These are phyloP conservation scores for Clepsis dumicolana DNA, from an alignment of 2,888 invertebrate species.

Conservation along the genomic window DNA sequence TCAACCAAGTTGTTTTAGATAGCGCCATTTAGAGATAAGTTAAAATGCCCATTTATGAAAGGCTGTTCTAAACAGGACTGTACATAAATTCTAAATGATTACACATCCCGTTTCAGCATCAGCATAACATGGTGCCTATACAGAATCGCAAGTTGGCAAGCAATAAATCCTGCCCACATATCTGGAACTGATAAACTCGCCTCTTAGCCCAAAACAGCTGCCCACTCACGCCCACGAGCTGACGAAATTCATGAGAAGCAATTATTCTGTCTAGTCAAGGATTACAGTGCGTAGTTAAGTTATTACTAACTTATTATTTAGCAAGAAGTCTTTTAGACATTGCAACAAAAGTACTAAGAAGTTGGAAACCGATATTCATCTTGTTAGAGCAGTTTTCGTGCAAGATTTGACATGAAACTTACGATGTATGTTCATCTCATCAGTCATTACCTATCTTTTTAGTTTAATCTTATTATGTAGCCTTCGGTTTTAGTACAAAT, in stretches of 20 bases:
- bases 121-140: constrained; percentile 3
- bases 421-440: too few relatives aligned
- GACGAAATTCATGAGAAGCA: constrained; percentile 40
- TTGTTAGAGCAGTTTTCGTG: background rate
- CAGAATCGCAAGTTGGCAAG: background rate
- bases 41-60: background rate
- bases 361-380: background rate
- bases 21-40: background rate
- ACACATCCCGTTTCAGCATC: constrained; percentile 12
- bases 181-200: constrained; percentile 16
- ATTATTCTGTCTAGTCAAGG: constrained; percentile 11
- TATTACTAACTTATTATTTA: constrained; percentile 1
- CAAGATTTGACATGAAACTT: too few relatives aligned
- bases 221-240: constrained; percentile 53
- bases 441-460: too few relatives aligned
- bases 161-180: constrained; percentile 24
- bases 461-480: too few relatives aligned
- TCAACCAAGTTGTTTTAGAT: background rate
- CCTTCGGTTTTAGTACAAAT: too few relatives aligned
- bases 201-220: constrained; percentile 43
- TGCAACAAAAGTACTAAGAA: background rate
- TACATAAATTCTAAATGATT: constrained; percentile 9
- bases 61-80: background rate
- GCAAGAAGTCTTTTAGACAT: background rate
- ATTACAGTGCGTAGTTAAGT: constrained; percentile 1